Percentiles rank a stretch among this genome's conserved stretches.
Conservation (phyloP, 1,140 invertebrate species). For the Leptinotarsa undecemlineata region DNA sequence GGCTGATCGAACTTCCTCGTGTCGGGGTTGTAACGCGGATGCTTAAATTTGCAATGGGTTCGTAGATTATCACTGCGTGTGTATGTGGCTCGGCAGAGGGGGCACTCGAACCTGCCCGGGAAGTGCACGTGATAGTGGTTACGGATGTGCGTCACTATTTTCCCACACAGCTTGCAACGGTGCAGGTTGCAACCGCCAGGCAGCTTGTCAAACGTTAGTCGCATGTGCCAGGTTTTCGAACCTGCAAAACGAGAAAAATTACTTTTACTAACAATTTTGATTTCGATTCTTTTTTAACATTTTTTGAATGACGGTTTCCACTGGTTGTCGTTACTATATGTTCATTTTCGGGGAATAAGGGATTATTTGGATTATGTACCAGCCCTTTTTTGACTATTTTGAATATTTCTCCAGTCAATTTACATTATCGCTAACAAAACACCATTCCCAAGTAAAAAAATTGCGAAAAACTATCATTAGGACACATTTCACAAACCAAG, state of each 20-base stretch:
- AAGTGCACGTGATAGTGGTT: constrained; percentile 90
- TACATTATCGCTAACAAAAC: no score
- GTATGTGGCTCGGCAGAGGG: constrained; percentile 82
- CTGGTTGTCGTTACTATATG: constrained; percentile 2
- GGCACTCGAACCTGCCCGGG: constrained; percentile 84
- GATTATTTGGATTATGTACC: no score
- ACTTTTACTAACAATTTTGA: constrained; percentile 47
- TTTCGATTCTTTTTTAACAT: background rate
- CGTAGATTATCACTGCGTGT: constrained; percentile 86
- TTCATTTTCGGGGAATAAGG: no score
- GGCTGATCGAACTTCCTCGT: constrained; percentile 75
- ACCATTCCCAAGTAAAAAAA: no score
- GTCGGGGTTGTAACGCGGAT: constrained; percentile 77
- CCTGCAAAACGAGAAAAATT: constrained; percentile 76
- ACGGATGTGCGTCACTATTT: constrained; percentile 87
- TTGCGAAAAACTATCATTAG: no score
- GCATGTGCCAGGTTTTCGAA: constrained; percentile 89
- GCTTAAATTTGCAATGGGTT: constrained; percentile 87
- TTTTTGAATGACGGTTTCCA: constrained; percentile 13
- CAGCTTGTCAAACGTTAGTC: constrained; percentile 86
- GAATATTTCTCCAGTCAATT: no score
- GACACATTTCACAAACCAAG: no score
- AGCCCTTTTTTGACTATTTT: no score
- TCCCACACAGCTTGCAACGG: constrained; percentile 88
- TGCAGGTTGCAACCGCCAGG: constrained; percentile 85